These are phyloP conservation scores for Callithrix jacchus DNA, from an alignment of 2,113 vertebrate species.

Conservation along the genomic window DNA sequence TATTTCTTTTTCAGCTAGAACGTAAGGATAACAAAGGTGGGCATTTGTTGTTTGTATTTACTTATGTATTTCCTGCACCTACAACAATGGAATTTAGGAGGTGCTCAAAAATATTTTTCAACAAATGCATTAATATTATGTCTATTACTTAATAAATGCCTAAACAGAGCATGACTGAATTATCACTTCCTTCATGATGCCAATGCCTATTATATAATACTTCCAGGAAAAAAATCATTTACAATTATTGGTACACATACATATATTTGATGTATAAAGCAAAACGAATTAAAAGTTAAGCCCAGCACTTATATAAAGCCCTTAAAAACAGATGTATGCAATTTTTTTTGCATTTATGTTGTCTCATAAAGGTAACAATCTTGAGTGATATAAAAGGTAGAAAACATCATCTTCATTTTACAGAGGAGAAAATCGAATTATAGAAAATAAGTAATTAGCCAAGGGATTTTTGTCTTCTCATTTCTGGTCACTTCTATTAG, in stretches of 20 bases:
- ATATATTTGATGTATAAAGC: background rate
- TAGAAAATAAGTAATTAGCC: background rate
- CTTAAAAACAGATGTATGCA: background rate
- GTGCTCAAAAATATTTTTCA: constrained; percentile 4
- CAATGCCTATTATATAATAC: background rate
- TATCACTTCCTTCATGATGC: background rate
- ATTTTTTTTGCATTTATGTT: background rate
- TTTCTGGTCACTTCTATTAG: background rate
- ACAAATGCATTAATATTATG: background rate
- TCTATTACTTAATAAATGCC: background rate
- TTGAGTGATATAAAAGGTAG: background rate
- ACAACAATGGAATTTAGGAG: background rate
- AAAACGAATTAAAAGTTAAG: background rate
- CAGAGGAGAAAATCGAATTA: background rate
- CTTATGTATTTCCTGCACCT: background rate
- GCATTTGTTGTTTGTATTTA: background rate
- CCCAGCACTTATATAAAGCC: background rate
- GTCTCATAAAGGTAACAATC: background rate
- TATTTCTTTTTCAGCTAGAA: background rate
- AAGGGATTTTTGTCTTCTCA: background rate
- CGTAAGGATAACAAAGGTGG: background rate
- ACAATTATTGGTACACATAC: background rate
- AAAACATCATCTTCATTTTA: background rate
- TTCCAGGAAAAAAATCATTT: background rate
- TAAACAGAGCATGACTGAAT: background rate